These are phyloP conservation scores for Acrocephalus kingi DNA, from an alignment of 2,113 vertebrate genomes.

Conservation along the genomic window DNA sequence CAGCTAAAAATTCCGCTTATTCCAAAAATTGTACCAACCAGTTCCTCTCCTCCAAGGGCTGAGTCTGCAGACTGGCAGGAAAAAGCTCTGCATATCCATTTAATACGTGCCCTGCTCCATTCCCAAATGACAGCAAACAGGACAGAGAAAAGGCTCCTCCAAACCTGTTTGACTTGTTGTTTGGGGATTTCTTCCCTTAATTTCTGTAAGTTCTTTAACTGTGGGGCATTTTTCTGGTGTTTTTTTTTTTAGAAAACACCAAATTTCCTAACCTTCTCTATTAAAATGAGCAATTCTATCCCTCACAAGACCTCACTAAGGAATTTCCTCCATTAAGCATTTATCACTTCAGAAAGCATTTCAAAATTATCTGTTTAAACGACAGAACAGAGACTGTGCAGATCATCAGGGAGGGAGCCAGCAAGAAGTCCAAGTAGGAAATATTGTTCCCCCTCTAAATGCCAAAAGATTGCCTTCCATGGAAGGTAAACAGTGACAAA, in stretches of 20 bases:
- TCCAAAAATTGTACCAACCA: too few relatives aligned
- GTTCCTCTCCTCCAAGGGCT: neutral
- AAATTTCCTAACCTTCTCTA: neutral
- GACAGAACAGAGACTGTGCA: neutral
- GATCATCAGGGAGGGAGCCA: neutral
- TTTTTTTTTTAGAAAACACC: neutral
- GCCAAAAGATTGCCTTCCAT: neutral
- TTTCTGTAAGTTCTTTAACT: neutral
- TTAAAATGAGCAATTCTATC: neutral
- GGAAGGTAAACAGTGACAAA: conserved; percentile 7
- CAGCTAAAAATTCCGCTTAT: neutral
- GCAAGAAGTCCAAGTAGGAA: neutral
- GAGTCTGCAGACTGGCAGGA: neutral
- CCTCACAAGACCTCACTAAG: neutral
- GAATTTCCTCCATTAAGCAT: neutral
- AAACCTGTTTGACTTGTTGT: neutral
- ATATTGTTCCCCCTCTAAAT: neutral
- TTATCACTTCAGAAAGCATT: neutral
- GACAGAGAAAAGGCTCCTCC: neutral
- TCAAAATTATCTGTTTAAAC: neutral
- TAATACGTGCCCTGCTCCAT: neutral
- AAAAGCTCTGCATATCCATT: neutral
- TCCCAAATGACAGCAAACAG: neutral
- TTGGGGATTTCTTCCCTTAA: rapidly evolving
- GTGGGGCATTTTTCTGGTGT: neutral